phyloP scores from a whole-genome alignment of 1,140 invertebrate species.

The Achatina immaculata region DNA sequence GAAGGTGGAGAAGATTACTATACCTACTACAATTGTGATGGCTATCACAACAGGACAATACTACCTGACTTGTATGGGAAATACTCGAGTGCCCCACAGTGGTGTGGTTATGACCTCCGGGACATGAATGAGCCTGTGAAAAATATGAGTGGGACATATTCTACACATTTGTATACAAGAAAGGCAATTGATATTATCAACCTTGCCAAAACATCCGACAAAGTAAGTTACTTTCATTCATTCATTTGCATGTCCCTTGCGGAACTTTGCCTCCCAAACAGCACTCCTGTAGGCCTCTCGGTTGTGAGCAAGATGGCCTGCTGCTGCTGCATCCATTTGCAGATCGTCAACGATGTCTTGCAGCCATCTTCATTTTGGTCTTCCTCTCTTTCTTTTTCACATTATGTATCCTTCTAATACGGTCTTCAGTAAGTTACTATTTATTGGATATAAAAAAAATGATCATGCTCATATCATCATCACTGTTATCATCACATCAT shows the following conservation, averaged over 20 bases:
- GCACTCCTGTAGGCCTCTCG: no score
- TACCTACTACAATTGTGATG: constrained; percentile 49
- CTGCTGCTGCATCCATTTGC: no score
- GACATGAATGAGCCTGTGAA: constrained; percentile 45
- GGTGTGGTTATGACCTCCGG: constrained; percentile 55
- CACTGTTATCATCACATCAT: not conserved
- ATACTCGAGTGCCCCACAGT: not conserved
- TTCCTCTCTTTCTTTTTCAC: no score
- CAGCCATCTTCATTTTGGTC: no score
- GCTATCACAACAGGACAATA: constrained; percentile 19
- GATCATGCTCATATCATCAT: no score
- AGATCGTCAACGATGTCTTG: no score
- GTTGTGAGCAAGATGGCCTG: no score
- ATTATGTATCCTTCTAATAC: no score
- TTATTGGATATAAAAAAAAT: no score
- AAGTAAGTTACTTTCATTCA: constrained; percentile 48
- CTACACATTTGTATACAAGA: constrained; percentile 58
- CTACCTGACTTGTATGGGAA: not conserved
- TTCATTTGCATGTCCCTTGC: no score
- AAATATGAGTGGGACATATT: constrained; percentile 52
- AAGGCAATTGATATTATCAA: constrained; percentile 55
- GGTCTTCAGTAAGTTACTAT: no score
- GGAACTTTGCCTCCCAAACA: no score
- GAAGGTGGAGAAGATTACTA: constrained; percentile 54
- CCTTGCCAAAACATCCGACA: constrained; percentile 43